Base-by-base conservation (phyloP, 2,113 vertebrate genomes). In the Amblyornis subalaris region DNA sequence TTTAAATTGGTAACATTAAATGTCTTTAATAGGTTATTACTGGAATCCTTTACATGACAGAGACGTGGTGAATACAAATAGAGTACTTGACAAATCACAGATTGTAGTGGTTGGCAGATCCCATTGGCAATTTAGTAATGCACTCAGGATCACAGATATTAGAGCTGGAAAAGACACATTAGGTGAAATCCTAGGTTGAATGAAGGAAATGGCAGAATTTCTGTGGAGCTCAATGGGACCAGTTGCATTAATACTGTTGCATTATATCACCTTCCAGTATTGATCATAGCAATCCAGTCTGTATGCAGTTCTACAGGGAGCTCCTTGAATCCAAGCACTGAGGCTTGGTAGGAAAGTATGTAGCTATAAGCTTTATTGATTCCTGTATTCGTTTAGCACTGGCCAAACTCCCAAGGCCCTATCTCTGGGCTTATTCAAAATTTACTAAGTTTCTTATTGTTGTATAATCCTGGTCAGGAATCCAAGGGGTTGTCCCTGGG, bases 11-110 rank as follows among this genome's bases (percentile, higher is more conserved):
- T 95, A 95, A 94, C 82, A 82, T 94, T 95, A 92, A 96, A 92
- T 93, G 91, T 89, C 86, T 90, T 96, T 95, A 96, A 96, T 95
- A 93, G 93, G 91, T 96, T 96, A 94, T 97, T 96, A 96, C 75
- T 87, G 79, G 86, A 96, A 96, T 96, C 88, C 88, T 94, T 94
- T 91, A 72, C 70, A 79, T 1, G 5, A 73, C 67, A 88, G 85
- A 95, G 85, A 89, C 4, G 20, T 89, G 77, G 64, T 93, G 96
- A 96, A 96, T 96, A 95, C 94, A 96, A 95, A 95, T 88, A 94
- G 76, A 78, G 75, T 79, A 55, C 72, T 92, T 93, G 93, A 85
- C 73, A 96, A 90, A 91, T 90, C 94, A 94, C 64, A 85, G 55
- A 57, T 62, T 75, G 62, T 74, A 77, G 85, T 90, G 94, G 76